Conservation (phyloP, 2,113 vertebrate genomes). For the Spizaetus ornatus region DNA sequence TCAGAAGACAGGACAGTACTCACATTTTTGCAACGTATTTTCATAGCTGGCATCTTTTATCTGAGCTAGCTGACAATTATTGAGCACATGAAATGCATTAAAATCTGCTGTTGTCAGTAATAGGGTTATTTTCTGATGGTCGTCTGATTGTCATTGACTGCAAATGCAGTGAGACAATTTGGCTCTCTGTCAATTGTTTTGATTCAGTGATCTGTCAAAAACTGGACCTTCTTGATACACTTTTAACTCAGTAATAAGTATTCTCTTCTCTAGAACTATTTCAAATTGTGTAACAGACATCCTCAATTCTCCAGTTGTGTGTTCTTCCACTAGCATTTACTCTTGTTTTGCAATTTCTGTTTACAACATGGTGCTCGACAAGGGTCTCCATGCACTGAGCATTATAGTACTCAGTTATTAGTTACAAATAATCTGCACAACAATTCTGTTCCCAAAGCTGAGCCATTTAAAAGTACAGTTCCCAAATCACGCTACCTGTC, state of each 20-base stretch:
- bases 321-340: not conserved
- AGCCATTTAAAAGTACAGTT: not conserved
- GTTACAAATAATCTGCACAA: not conserved
- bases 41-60: not conserved
- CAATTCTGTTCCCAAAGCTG: not conserved
- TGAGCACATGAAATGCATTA: not conserved
- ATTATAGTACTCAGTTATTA: not conserved
- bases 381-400: not conserved
- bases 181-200: not conserved
- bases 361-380: not conserved
- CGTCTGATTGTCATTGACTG: not conserved
- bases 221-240: not conserved
- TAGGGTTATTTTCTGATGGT: not conserved
- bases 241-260: constrained; percentile 1
- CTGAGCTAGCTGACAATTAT: not conserved
- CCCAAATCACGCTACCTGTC: not conserved
- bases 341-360: not conserved
- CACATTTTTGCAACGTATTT: not conserved
- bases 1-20: not conserved
- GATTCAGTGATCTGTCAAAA: not conserved
- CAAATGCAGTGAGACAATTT: not conserved
- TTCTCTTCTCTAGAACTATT: not conserved
- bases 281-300: not conserved
- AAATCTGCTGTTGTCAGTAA: constrained; percentile 11
- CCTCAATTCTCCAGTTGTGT: not conserved